Conservation (phyloP, 2,888 invertebrate genomes). For the Drosophila nigricruria region DNA sequence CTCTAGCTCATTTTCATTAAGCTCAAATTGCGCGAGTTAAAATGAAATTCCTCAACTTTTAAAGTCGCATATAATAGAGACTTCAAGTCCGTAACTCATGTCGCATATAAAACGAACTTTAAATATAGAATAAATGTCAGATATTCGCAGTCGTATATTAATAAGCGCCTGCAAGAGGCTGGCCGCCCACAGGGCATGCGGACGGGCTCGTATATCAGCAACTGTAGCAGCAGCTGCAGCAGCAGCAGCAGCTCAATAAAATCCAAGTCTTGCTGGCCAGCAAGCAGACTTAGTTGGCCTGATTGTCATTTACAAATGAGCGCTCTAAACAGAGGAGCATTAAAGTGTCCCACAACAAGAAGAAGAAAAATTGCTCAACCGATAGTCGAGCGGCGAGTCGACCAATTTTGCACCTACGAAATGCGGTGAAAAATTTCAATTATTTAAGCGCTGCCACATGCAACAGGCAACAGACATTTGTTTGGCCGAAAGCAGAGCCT, state of each 20-base stretch:
- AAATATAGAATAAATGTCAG: conserved; percentile 26
- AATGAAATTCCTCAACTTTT: background rate
- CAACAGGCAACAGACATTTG: conserved; percentile 29
- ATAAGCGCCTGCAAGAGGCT: conserved; percentile 19
- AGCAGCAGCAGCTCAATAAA: conserved; percentile 34
- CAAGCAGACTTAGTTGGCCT: conserved; percentile 25
- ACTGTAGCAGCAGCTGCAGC: conserved; percentile 32
- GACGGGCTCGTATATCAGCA: conserved; percentile 30
- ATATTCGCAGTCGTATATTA: conserved; percentile 14
- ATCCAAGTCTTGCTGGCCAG: conserved; percentile 13
- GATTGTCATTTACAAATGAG: conserved; percentile 69
- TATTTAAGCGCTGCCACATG: conserved; percentile 53
- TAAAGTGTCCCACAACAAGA: conserved; percentile 40
- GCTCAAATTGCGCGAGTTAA: background rate
- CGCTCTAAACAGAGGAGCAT: conserved; percentile 36
- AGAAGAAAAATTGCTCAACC: conserved; percentile 45
- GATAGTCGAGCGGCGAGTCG: conserved; percentile 23
- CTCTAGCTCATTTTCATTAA: background rate
- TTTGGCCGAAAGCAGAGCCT: conserved; percentile 27
- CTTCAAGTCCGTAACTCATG: conserved; percentile 2
- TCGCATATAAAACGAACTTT: conserved; percentile 17
- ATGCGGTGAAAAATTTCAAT: conserved; percentile 61
- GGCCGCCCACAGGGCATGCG: conserved; percentile 45
- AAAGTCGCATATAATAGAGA: conserved; percentile 22
- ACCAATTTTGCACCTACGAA: conserved; percentile 66